Evolutionary conservation across 2,113 vertebrate genomes (phyloP), one percentile per base, ranked within the genome.

Genomic region (Pomatorhinus ruficollis): DNA sequence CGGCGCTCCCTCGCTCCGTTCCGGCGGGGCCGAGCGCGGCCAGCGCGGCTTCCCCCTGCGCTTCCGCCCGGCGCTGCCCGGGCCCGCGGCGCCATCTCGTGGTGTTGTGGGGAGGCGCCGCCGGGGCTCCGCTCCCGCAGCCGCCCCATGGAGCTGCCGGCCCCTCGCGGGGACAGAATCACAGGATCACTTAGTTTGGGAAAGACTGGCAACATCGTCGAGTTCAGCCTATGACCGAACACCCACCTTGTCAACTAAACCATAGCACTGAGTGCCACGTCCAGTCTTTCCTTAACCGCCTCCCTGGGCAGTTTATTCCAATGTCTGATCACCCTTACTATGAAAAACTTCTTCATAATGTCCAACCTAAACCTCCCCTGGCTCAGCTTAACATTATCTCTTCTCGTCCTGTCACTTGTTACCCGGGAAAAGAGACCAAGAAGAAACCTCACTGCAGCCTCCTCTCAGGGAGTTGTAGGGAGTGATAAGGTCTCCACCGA

Each of bases 91-190:
- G 89, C 95, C 93, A 88, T 50, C 94, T 66, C 20, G 54, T 22
- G 94, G 92, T 9, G 12, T 0, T 37, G 6, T 3, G 17, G 3
- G 28, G n/a, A 23, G 7, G 14, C 10, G 13, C 9, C 2, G 50
- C 47, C 5, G 15, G 4, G 15, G 16, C 1, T 5, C 4, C 42
- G 10, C 21, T 64, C 2, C 25, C 4, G 2, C 12, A 9, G 18
- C 9, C 8, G 19, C 18, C 3, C 9, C 4, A 0, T 1, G 25
- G 6, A 35, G 15, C 39, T 21, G 3, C 25, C 10, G 4, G 9
- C 5, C 22, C 23, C 35, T 13, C 31, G 7, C 2, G 4, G 7
- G 8, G 5, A 0, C 30, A 15, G 42, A 18, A 10, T 23, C 13
- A 1, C 52, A 2, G 27, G 8, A 4, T 6, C 19, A 4, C 2